phyloP scores from a whole-genome alignment of 1,140 invertebrate genomes.

The Zaprionus ghesquierei region DNA sequence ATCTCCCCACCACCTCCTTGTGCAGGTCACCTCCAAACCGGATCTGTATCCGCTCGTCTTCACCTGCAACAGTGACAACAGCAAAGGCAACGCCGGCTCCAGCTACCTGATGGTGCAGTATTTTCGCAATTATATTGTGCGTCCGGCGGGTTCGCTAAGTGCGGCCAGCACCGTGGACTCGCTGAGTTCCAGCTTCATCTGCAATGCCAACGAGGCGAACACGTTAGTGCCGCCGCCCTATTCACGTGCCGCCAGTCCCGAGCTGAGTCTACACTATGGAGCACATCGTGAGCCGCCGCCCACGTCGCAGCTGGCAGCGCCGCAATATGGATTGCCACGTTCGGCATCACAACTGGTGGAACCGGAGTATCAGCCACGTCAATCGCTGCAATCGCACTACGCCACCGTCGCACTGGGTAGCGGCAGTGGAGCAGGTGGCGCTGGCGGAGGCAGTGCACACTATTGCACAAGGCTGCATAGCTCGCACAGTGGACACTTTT shows the following conservation, averaged over 20 bases:
- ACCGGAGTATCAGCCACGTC: conserved; percentile 33
- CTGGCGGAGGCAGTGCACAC: conserved; percentile 30
- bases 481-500: conserved; percentile 51
- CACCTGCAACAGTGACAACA: conserved; percentile 86
- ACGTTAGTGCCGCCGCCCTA: conserved; percentile 91
- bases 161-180: conserved; percentile 92
- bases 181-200: conserved; percentile 91
- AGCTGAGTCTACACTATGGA: conserved; percentile 83
- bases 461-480: conserved; percentile 60
- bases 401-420: conserved; percentile 55
- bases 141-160: conserved; percentile 88
- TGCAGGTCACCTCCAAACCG: conserved; percentile 91
- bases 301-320: conserved; percentile 42
- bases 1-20: not conserved
- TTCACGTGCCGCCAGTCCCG: conserved; percentile 89
- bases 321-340: conserved; percentile 47
- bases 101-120: conserved; percentile 92
- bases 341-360: conserved; percentile 78
- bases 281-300: conserved; percentile 52
- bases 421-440: conserved; percentile 1
- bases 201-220: conserved; percentile 91
- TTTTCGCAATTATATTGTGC: conserved; percentile 89
- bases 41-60: conserved; percentile 92
- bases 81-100: conserved; percentile 86
- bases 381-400: conserved; percentile 44